Percentiles rank a stretch among this genome's conserved stretches.
Evolutionary conservation across 2,888 invertebrate species (phyloP).

Genomic region (Scaptomyza parva): DNA sequence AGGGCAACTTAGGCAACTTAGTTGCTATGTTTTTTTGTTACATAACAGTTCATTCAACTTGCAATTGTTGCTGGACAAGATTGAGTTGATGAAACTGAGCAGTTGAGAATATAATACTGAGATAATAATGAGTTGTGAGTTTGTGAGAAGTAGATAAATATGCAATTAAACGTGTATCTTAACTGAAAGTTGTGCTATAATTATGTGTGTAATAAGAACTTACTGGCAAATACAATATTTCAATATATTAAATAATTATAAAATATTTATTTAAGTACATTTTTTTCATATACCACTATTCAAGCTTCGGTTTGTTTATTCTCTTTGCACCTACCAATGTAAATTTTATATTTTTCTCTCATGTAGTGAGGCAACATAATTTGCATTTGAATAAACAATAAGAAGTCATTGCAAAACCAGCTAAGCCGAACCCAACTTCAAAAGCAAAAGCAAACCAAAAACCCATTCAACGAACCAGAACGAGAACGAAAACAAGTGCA

Average conservation of each 20-base stretch:
- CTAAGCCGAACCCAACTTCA: conserved; percentile 43
- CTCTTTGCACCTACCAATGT: neutral
- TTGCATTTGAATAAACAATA: conserved; percentile 50
- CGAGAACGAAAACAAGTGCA: conserved; percentile 61
- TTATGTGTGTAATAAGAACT: conserved; percentile 10
- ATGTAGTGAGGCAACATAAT: conserved; percentile 23
- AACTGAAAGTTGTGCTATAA: conserved; percentile 7
- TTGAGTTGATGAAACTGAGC: conserved; percentile 41
- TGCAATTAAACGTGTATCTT: conserved; percentile 15
- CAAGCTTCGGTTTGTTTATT: neutral
- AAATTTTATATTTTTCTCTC: conserved; percentile 2
- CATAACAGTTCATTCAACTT: conserved; percentile 64
- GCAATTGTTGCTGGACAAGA: conserved; percentile 44
- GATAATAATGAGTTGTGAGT: conserved; percentile 1
- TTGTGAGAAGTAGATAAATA: neutral
- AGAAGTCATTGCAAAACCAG: conserved; percentile 30
- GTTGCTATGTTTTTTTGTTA: conserved; percentile 6
- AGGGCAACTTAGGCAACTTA: conserved; percentile 43
- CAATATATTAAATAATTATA: too few species aligned
- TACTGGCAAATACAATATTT: too few species aligned
- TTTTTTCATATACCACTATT: neutral
- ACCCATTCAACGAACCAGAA: conserved; percentile 37
- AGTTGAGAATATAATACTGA: conserved; percentile 15
- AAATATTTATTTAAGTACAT: too few species aligned
- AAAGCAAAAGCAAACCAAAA: conserved; percentile 14